Conservation (phyloP, 2,113 vertebrate genomes). For the Petaurus breviceps region DNA sequence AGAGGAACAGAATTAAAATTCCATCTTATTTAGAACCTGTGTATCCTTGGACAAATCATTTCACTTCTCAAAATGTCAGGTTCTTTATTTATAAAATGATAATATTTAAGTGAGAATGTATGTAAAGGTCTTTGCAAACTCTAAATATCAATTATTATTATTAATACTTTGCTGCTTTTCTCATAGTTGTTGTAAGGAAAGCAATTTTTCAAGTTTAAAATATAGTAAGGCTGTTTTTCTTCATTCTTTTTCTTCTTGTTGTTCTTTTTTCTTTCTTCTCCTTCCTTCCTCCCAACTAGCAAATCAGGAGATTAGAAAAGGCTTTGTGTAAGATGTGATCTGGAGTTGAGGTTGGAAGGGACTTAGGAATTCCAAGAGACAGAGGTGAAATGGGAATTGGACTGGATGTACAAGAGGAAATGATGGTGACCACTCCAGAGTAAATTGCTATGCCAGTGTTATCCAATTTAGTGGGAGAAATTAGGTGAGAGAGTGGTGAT, state of each 20-base stretch:
- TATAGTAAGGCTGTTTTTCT: not conserved
- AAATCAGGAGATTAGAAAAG: not conserved
- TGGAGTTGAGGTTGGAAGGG: not conserved
- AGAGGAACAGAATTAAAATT: not conserved
- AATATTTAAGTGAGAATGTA: not conserved
- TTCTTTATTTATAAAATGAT: not conserved
- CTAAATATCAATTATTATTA: not conserved
- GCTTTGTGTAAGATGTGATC: not conserved
- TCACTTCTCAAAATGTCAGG: not conserved
- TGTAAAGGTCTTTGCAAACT: not conserved
- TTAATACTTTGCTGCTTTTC: not conserved
- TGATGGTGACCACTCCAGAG: not conserved
- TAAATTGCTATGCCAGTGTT: not conserved
- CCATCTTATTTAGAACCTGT: no score
- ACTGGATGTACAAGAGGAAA: not conserved
- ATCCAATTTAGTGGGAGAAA: not conserved
- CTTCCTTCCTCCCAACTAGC: not conserved
- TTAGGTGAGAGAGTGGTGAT: not conserved
- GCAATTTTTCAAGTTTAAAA: not conserved
- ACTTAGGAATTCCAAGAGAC: not conserved
- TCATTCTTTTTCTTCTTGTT: no score
- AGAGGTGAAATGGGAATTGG: not conserved
- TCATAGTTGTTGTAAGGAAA: not conserved
- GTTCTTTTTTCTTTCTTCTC: not conserved
- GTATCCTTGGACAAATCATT: not conserved